These are phyloP conservation scores for Coenonympha arcania DNA, from an alignment of 2,888 invertebrate species.

Conservation along the genomic window DNA sequence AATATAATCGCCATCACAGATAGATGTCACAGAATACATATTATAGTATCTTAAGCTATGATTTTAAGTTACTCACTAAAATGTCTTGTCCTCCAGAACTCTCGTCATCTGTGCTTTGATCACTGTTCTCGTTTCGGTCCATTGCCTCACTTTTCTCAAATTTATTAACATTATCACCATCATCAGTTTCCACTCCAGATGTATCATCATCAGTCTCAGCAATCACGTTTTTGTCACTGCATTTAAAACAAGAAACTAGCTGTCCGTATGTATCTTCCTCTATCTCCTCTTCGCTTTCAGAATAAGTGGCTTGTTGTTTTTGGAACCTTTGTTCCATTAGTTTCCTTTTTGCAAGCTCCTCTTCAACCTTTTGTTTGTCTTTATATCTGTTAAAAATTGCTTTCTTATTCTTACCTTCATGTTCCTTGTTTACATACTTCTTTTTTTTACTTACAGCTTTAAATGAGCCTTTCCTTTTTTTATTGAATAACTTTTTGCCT, in stretches of 20 bases:
- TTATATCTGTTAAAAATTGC: conserved; percentile 67
- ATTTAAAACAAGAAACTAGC: conserved; percentile 68
- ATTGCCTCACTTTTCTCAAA: neutral
- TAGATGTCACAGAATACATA: no score
- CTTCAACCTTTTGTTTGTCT: conserved; percentile 64
- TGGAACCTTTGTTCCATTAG: conserved; percentile 51
- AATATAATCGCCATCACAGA: no score
- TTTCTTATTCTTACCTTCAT: conserved; percentile 53
- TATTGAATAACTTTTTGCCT: conserved; percentile 40
- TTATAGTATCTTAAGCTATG: no score
- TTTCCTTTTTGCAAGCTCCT: conserved; percentile 60
- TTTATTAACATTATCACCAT: conserved; percentile 10
- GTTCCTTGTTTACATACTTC: conserved; percentile 44
- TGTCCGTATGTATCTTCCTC: conserved; percentile 67
- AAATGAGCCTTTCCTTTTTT: conserved; percentile 41
- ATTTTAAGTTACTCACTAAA: conserved; percentile 16
- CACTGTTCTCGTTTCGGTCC: conserved; percentile 7
- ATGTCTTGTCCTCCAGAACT: conserved; percentile 12
- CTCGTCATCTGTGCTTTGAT: conserved; percentile 5
- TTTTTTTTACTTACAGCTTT: conserved; percentile 41
- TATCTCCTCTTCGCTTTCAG: conserved; percentile 62
- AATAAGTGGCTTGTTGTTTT: conserved; percentile 50
- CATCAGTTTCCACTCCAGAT: conserved; percentile 26
- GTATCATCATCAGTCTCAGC: conserved; percentile 44
- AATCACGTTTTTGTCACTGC: conserved; percentile 33